These are phyloP conservation scores for Dermatemys mawii DNA, from an alignment of 2,113 vertebrate genomes.

Conservation along the genomic window DNA sequence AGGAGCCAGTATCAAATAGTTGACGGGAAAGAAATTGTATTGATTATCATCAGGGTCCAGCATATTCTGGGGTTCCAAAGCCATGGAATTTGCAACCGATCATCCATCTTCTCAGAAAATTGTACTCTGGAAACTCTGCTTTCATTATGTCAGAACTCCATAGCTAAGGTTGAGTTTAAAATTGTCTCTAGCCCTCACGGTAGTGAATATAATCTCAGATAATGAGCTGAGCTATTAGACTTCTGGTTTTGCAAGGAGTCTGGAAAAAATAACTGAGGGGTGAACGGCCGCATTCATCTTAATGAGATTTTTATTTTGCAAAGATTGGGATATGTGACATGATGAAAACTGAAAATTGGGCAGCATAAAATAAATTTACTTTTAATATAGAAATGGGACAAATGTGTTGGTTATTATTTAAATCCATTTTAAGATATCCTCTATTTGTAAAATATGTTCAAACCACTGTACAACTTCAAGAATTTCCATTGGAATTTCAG, in stretches of 20 bases:
- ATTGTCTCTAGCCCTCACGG: neutral
- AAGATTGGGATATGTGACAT: neutral
- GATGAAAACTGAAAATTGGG: neutral
- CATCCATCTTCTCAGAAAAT: neutral
- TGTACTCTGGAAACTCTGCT: neutral
- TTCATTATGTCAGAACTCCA: neutral
- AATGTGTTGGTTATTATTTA: neutral
- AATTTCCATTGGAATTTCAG: neutral
- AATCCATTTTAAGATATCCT: neutral
- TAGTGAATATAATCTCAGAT: neutral
- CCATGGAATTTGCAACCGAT: neutral
- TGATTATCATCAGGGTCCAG: neutral
- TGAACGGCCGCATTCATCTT: neutral
- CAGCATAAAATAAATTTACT: neutral
- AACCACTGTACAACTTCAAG: neutral
- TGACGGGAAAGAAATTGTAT: neutral
- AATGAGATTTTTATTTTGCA: neutral
- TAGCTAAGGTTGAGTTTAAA: neutral
- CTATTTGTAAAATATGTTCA: neutral
- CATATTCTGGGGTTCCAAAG: neutral
- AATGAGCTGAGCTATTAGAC: neutral
- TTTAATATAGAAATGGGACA: neutral
- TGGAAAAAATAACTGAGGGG: neutral
- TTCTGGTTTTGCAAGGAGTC: neutral
- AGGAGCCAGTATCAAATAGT: neutral